Base-by-base conservation (phyloP, 2,888 invertebrate genomes). In the Ernsta delagoae region DNA sequence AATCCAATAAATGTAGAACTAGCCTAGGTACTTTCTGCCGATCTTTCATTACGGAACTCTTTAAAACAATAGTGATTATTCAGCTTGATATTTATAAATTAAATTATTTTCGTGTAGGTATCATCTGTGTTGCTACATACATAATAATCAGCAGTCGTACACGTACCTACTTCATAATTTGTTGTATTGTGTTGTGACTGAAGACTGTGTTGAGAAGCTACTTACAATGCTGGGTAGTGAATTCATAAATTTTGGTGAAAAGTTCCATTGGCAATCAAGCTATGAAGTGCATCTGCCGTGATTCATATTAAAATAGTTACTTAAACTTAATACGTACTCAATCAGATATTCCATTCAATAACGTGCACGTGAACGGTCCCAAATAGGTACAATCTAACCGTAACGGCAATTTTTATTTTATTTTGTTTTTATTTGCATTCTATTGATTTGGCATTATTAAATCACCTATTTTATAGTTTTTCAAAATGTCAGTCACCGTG, bases 211-310 rank as follows among this genome's bases (percentile, higher is more conserved):
- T 3, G 31, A 31, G 31, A 31, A 31, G 31, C 31, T 31, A 31
- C 31, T 31, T 31, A 31, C 31, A 31, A 31, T 31, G 31, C 31
- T 31, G 31, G 31, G 3, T 31, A 31, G 31, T 31, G 31, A 31
- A 31, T 31, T 31, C 31, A 31, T 4, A 31, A 31, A 31, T 31
- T 31, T 31, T 31, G 31, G 31, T 31, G 31, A 31, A 31, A 31
- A 31, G 31, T 31, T 31, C 31, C 31, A 31, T 31, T 31, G 31
- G 31, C 31, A 56, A 24, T 54, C 41, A 41, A 64, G 43, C 45
- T 56, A 67, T 39, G n/a, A 39, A 48, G 67, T 67, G 67, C 67
- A 78, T 78, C 78, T 71, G 73, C 72, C 72, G 61, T 60, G 67
- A 45, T 67, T 56, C 43, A 31, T 60, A 67, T 36, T 31, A 9